Evolutionary conservation across 1,140 invertebrate genomes (phyloP).

Genomic region (Cepaea nemoralis): DNA sequence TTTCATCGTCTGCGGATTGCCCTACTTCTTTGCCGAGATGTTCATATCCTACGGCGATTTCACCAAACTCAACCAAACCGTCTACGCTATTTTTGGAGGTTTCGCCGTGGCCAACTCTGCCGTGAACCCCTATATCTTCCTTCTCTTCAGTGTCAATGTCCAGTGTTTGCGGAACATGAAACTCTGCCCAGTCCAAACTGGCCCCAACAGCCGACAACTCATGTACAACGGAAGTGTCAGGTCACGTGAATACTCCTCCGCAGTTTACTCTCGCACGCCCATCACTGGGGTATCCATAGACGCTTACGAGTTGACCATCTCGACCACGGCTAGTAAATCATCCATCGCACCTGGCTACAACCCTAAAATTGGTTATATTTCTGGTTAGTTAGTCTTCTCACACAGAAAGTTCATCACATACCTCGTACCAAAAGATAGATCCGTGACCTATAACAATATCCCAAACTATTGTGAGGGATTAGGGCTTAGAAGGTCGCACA

Average conservation of each 20-base stretch:
- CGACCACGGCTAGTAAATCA: constrained; percentile 17
- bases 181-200: constrained; percentile 45
- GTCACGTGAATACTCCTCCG: constrained; percentile 51
- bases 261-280: constrained; percentile 42
- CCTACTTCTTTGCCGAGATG: constrained; percentile 71
- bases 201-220: constrained; percentile 43
- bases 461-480: no score
- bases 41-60: constrained; percentile 67
- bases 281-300: constrained; percentile 40
- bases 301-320: constrained; percentile 44
- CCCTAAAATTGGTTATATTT: not conserved
- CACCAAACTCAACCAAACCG: constrained; percentile 45
- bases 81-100: constrained; percentile 63
- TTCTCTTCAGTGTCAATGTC: constrained; percentile 63
- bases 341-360: not conserved
- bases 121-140: constrained; percentile 69
- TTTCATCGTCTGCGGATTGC: constrained; percentile 68
- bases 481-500: no score
- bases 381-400: no score
- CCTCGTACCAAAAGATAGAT: no score
- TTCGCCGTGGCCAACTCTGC: constrained; percentile 68
- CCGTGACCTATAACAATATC: no score
- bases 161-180: constrained; percentile 51
- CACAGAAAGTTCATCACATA: no score
- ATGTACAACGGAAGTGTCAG: constrained; percentile 54